A percentile compares a stretch with the other conserved stretches of the same genome.
phyloP scores from a whole-genome alignment of 30 jellyfish, hydroid and myxozoan species.

The Hydra vulgaris region DNA sequence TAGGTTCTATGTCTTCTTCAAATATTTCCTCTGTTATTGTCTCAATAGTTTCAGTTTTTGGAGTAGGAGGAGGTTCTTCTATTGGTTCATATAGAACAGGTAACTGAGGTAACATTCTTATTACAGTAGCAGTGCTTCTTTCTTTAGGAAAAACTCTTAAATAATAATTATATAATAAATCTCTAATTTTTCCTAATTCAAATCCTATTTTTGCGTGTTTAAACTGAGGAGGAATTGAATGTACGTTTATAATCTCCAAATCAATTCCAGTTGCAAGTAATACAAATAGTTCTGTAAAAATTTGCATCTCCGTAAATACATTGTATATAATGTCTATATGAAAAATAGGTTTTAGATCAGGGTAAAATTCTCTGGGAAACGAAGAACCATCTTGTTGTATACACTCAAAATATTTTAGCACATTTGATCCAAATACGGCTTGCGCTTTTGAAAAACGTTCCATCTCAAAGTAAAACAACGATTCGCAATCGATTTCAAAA shows the following conservation, averaged over 20 bases:
- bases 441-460: slow-evolving; percentile 73
- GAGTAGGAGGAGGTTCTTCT: not conserved
- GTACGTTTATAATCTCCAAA: slow-evolving; percentile 36
- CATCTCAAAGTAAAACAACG: slow-evolving; percentile 68
- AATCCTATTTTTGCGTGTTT: slow-evolving; percentile 45
- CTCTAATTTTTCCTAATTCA: slow-evolving; percentile 50
- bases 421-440: slow-evolving; percentile 60
- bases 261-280: slow-evolving; percentile 79
- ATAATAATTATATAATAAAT: slow-evolving; percentile 60
- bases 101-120: slow-evolving; percentile 28
- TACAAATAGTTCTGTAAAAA: slow-evolving; percentile 67
- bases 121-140: slow-evolving; percentile 42
- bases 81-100: slow-evolving; percentile 28
- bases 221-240: slow-evolving; percentile 58
- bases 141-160: slow-evolving; percentile 64
- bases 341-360: slow-evolving; percentile 41
- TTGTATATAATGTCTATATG: slow-evolving; percentile 53
- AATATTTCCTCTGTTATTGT: slow-evolving; percentile 16
- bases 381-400: slow-evolving; percentile 77
- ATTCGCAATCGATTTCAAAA: slow-evolving; percentile 78
- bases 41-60: slow-evolving; percentile 24
- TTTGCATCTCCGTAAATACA: slow-evolving; percentile 60
- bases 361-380: slow-evolving; percentile 56
- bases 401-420: slow-evolving; percentile 38
- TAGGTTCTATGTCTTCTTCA: slow-evolving; percentile 17